These are phyloP conservation scores for Molorchus minor DNA, from an alignment of 2,888 invertebrate species.

Conservation along the genomic window DNA sequence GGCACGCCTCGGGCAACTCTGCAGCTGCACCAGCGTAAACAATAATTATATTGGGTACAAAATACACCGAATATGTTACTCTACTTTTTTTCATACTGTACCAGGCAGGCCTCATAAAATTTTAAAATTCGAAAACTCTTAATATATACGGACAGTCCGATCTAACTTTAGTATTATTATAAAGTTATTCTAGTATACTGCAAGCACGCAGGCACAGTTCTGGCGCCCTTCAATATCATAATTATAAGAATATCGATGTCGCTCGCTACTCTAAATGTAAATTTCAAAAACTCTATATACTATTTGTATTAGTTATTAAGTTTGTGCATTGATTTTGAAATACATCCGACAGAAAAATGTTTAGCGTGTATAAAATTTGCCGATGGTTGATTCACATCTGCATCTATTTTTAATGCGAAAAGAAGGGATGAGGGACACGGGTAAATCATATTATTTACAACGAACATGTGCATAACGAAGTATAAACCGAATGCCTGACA, in stretches of 20 bases:
- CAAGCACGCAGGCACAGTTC: conserved; percentile 60
- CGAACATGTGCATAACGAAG: conserved; percentile 23
- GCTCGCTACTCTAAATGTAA: conserved; percentile 58
- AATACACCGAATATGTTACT: conserved; percentile 63
- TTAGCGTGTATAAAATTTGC: conserved; percentile 37
- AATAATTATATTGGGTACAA: conserved; percentile 64
- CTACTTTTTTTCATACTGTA: conserved; percentile 61
- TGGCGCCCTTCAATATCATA: conserved; percentile 54
- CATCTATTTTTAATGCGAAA: conserved; percentile 10
- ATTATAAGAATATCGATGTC: conserved; percentile 62
- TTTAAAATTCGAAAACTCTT: conserved; percentile 64
- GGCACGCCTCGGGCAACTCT: conserved; percentile 53
- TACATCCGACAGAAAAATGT: conserved; percentile 43
- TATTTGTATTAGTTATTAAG: conserved; percentile 52
- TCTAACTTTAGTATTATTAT: conserved; percentile 60
- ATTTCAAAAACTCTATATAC: conserved; percentile 56
- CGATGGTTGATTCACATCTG: conserved; percentile 10
- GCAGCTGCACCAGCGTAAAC: conserved; percentile 55
- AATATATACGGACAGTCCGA: conserved; percentile 63
- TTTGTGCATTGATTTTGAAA: conserved; percentile 62
- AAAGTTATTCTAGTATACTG: conserved; percentile 60
- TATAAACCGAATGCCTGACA: conserved; percentile 42
- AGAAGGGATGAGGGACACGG: conserved; percentile 8
- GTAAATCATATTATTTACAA: conserved; percentile 26
- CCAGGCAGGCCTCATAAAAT: conserved; percentile 64